These are phyloP conservation scores for Epicauta chinensis DNA, from an alignment of 1,140 invertebrate genomes.

Conservation along the genomic window DNA sequence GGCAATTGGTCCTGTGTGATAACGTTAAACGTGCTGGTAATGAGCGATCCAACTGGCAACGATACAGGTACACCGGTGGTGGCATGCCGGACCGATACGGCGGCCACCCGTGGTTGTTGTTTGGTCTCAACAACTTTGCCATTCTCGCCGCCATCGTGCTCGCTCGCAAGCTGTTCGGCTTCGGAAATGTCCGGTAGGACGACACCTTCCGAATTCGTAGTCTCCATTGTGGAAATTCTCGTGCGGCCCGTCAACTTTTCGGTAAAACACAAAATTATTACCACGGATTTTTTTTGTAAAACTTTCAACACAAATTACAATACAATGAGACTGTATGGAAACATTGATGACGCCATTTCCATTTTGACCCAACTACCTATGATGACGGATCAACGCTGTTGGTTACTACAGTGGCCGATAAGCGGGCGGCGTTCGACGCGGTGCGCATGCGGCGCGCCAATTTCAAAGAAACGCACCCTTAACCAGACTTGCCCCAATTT, in stretches of 20 bases:
- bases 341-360: background rate
- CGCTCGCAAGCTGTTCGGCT: constrained; percentile 54
- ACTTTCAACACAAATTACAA: constrained; percentile 4
- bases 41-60: constrained; percentile 70
- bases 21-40: constrained; percentile 75
- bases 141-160: constrained; percentile 47
- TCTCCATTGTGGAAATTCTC: constrained; percentile 42
- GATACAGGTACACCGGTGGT: constrained; percentile 59
- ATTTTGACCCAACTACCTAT: background rate
- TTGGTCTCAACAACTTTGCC: constrained; percentile 43
- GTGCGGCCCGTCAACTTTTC: constrained; percentile 5
- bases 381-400: constrained; percentile 12
- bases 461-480: constrained; percentile 15
- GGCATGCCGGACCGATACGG: constrained; percentile 45
- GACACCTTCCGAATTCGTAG: constrained; percentile 57
- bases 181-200: constrained; percentile 63
- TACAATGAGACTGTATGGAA: background rate
- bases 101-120: constrained; percentile 37
- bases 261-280: too few species aligned
- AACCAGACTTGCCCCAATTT: too few species aligned
- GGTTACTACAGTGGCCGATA: constrained; percentile 17
- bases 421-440: constrained; percentile 2
- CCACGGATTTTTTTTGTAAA: background rate
- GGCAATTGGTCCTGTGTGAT: constrained; percentile 76
- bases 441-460: constrained; percentile 28